Percentiles rank a stretch among this genome's conserved stretches.
These are phyloP conservation scores for Noctuana brunneofusca DNA, from an alignment of 2,888 invertebrate species.

Conservation along the genomic window DNA sequence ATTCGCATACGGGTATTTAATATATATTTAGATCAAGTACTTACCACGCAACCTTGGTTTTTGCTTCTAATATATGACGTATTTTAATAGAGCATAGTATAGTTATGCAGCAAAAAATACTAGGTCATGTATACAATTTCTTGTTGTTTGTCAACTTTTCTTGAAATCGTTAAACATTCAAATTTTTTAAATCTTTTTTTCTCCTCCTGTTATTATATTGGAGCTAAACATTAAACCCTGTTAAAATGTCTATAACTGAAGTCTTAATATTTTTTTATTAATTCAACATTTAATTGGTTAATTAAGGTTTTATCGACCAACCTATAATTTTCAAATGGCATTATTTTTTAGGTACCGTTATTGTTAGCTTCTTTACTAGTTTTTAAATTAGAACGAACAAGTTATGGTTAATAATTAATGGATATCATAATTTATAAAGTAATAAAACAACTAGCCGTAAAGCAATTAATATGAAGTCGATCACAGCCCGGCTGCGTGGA, in stretches of 20 bases:
- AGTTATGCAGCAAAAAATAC: too few species aligned
- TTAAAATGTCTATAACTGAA: background rate
- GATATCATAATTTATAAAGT: constrained; percentile 40
- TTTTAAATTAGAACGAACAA: constrained; percentile 1
- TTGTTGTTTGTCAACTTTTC: too few species aligned
- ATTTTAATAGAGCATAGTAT: background rate
- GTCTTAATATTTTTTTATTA: background rate
- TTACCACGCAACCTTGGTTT: constrained; percentile 23
- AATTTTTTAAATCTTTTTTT: too few species aligned
- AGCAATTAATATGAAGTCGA: constrained; percentile 73
- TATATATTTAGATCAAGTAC: constrained; percentile 20
- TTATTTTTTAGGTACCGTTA: constrained; percentile 8
- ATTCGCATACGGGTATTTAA: constrained; percentile 29
- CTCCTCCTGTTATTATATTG: too few species aligned
- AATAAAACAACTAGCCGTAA: constrained; percentile 65
- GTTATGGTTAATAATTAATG: background rate
- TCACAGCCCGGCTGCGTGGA: constrained; percentile 79
- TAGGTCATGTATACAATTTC: too few species aligned
- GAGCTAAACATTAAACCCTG: too few species aligned
- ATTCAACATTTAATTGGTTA: background rate
- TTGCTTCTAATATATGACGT: constrained; percentile 11
- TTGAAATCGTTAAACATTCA: too few species aligned
- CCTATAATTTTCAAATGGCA: background rate
- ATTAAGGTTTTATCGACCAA: too few species aligned
- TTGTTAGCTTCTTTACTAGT: constrained; percentile 6